A percentile compares a stretch with the other conserved stretches of the same genome.
Conservation (phyloP, 2,888 invertebrate genomes). For the Euzetes globulus region DNA sequence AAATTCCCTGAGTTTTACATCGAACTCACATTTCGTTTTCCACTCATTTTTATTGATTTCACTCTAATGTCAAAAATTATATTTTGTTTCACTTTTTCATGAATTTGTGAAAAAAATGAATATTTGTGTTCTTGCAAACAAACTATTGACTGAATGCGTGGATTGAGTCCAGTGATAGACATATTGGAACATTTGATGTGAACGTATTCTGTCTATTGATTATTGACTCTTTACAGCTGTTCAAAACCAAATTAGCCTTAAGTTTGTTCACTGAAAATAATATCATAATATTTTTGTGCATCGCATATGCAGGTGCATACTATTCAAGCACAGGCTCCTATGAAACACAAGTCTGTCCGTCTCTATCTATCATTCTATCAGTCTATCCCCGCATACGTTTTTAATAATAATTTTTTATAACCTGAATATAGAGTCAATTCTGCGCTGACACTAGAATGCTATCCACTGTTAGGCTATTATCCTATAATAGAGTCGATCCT, state of each 20-base stretch:
- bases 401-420: background rate
- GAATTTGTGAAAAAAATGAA: too few relatives aligned
- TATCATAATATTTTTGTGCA: constrained; percentile 10
- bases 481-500: constrained; percentile 5
- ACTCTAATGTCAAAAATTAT: background rate
- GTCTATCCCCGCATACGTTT: background rate
- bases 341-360: background rate
- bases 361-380: constrained; percentile 7
- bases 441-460: background rate
- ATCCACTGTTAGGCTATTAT: background rate
- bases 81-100: too few relatives aligned
- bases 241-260: constrained; percentile 8
- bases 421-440: constrained; percentile 1
- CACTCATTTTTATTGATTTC: background rate
- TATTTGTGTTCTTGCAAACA: too few relatives aligned
- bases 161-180: too few relatives aligned
- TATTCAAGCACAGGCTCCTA: background rate
- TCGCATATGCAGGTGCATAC: constrained; percentile 2
- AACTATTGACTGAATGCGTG: too few relatives aligned
- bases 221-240: background rate
- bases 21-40: background rate
- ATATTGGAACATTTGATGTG: too few relatives aligned
- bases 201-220: background rate
- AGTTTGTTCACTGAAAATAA: constrained; percentile 17
- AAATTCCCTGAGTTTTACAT: background rate